Evolutionary conservation across 2,113 vertebrate genomes (phyloP).

Genomic region (Rhea pennata): DNA sequence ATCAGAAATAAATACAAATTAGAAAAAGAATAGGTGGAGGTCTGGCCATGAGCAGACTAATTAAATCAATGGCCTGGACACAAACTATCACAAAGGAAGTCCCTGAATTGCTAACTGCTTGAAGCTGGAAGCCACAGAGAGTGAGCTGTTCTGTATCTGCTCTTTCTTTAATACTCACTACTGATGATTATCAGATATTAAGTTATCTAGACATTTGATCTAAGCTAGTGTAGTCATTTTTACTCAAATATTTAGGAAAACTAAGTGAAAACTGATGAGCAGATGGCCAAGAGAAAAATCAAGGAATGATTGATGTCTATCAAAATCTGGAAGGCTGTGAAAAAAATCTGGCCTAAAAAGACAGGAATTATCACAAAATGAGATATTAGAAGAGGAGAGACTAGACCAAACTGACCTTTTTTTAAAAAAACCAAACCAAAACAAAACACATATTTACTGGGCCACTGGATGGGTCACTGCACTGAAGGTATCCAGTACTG

Average conservation of each 20-base stretch:
- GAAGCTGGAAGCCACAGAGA: background rate
- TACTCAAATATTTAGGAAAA: background rate
- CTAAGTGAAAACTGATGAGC: background rate
- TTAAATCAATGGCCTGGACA: background rate
- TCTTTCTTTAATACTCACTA: background rate
- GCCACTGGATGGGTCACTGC: background rate
- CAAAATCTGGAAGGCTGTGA: background rate
- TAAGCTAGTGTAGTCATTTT: background rate
- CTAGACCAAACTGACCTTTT: background rate
- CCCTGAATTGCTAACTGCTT: background rate
- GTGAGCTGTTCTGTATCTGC: background rate
- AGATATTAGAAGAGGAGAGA: background rate
- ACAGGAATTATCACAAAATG: background rate
- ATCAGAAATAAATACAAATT: conserved; percentile 10
- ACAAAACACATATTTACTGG: background rate
- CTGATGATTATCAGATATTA: background rate
- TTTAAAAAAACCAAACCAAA: background rate
- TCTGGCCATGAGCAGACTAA: background rate
- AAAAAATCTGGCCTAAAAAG: background rate
- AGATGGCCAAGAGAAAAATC: background rate
- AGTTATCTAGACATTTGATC: background rate
- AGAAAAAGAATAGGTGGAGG: background rate
- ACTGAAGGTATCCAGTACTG: background rate
- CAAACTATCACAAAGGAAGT: background rate
- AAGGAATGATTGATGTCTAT: background rate